Base-by-base conservation (phyloP, 2,797 vertebrate genomes). In the Arrhamphus sclerolepis region DNA sequence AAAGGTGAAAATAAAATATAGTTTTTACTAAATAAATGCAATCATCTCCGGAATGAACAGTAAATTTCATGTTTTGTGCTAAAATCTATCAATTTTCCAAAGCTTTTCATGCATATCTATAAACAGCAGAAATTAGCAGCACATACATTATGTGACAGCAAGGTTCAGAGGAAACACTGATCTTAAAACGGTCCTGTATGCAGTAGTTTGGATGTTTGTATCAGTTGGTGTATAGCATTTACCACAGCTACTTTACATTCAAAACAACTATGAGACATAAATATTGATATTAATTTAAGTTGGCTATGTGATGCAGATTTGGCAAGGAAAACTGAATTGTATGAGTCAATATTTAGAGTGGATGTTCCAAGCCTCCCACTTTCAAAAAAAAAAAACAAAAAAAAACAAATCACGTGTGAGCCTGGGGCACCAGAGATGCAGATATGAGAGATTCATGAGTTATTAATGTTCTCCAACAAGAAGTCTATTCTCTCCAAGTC, bases 351-450 rank as follows among this genome's bases (percentile, higher is more conserved):
- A 71, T 66, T 61, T 65, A 69, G 57, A 21, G 21, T 3, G 22
- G 52, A 63, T 74, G 34, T 64, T 72, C 56, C 48, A 40, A 58
- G 52, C 66, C 52, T 72, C 71, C 65, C 55, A 72, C 65, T 55
- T 62, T 43, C 29, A 54, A 46, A 70, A 22, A 44, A 24, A 52
- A 7, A 29, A 34, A 34, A 34, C 9, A 26, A 26, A 3, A 26
- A 26, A 3, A 6, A 26, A 26, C 24, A 26, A 3, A 26, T 26
- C 24, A 61, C 60, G 39, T 43, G 41, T 5, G 49, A 42, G 60
- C 59, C 56, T 46, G 26, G 44, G 62, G 40, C 56, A 62, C 20
- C 31, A 28, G 6, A 22, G 40, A 44, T 56, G 54, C 43, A 64
- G 40, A 59, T 21, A 60, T 7, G 51, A 20, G 49, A 26, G 29